Conservation (phyloP, 2,888 invertebrate genomes). For the Meandrusa payeni region DNA sequence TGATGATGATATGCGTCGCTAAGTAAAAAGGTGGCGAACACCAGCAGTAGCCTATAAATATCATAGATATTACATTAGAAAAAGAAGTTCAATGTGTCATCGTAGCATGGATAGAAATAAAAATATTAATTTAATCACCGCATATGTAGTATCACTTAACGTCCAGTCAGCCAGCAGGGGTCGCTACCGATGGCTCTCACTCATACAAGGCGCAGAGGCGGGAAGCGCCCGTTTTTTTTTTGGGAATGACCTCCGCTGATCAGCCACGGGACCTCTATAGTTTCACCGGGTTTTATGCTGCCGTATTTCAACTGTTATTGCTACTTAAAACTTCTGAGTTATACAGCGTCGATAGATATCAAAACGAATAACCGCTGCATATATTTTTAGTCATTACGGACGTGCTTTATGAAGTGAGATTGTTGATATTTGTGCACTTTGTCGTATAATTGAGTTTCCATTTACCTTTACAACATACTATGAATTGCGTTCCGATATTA, state of each 20-base stretch:
- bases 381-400: slow-evolving; percentile 49
- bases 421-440: slow-evolving; percentile 1
- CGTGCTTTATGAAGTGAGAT: slow-evolving; percentile 24
- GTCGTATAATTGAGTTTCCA: background rate
- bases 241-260: too few relatives aligned
- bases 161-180: slow-evolving; percentile 64
- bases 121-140: slow-evolving; percentile 53
- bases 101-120: slow-evolving; percentile 38
- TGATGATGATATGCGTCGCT: too few relatives aligned
- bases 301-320: slow-evolving; percentile 61
- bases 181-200: slow-evolving; percentile 67
- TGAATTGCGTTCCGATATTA: too few relatives aligned
- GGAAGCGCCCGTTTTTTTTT: slow-evolving; percentile 37
- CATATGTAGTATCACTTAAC: slow-evolving; percentile 68
- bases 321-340: slow-evolving; percentile 64
- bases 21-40: too few relatives aligned
- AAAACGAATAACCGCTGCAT: slow-evolving; percentile 53
- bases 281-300: too few relatives aligned
- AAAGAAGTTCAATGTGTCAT: slow-evolving; percentile 34
- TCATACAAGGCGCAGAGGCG: slow-evolving; percentile 42
- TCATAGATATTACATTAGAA: slow-evolving; percentile 25
- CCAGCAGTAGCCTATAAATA: background rate
- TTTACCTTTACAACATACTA: too few relatives aligned
- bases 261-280: too few relatives aligned
- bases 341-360: slow-evolving; percentile 64